phyloP scores from a whole-genome alignment of 23 tunicate species.

The Phallusia fumigata region DNA sequence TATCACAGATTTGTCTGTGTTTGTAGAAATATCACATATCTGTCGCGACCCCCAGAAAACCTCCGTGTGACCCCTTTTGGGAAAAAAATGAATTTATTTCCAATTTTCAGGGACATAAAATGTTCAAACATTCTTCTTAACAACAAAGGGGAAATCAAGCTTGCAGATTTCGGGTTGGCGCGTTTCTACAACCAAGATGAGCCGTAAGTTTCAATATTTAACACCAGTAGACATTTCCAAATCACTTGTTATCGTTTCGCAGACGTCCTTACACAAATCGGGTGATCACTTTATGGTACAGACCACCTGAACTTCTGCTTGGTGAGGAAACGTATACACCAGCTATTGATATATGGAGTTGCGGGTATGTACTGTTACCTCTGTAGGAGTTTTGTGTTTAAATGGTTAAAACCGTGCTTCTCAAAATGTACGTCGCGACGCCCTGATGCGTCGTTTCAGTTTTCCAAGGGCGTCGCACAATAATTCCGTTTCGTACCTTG shows the following conservation, averaged over 20 bases:
- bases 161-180: constrained; percentile 65
- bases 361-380: constrained; percentile 55
- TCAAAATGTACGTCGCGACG: no score
- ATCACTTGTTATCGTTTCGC: neutral
- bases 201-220: constrained; percentile 43
- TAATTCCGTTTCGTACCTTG: no score
- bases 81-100: no score
- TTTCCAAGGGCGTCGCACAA: no score
- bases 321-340: constrained; percentile 96
- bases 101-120: constrained; percentile 73
- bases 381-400: no score
- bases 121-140: constrained; percentile 95
- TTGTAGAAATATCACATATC: no score
- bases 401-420: no score
- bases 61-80: no score
- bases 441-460: no score
- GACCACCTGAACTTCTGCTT: constrained; percentile 86
- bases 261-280: constrained; percentile 42
- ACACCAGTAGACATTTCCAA: neutral
- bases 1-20: no score
- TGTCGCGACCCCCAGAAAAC: no score
- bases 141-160: constrained; percentile 89
- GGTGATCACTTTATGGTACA: constrained; percentile 94
- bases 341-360: constrained; percentile 92
- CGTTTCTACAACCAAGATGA: constrained; percentile 63